Evolutionary conservation across 2,888 invertebrate genomes (phyloP).

Genomic region (Conchocele bisecta): DNA sequence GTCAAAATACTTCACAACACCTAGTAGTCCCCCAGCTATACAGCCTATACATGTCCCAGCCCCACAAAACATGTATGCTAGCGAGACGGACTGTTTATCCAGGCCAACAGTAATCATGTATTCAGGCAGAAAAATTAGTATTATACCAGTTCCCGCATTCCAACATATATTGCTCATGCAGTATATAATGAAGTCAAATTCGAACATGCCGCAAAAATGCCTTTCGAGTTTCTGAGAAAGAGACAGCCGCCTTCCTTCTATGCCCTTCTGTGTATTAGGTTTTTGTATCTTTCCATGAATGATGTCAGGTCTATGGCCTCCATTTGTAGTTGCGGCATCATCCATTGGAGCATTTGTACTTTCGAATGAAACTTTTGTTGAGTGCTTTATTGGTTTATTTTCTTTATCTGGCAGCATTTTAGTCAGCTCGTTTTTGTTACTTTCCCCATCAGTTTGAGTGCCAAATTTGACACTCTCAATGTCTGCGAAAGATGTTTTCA

Average conservation of each 20-base stretch:
- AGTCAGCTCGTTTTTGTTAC: too few relatives aligned
- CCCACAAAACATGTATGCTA: slow-evolving; percentile 60
- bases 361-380: too few relatives aligned
- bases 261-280: too few relatives aligned
- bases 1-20: slow-evolving; percentile 65
- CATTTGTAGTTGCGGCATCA: too few relatives aligned
- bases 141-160: slow-evolving; percentile 69
- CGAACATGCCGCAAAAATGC: slow-evolving; percentile 44
- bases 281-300: too few relatives aligned
- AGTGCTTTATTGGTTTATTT: too few relatives aligned
- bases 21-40: slow-evolving; percentile 69
- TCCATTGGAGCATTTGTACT: too few relatives aligned
- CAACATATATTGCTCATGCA: slow-evolving; percentile 75
- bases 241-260: background rate
- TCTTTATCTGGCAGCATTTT: too few relatives aligned
- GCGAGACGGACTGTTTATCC: slow-evolving; percentile 60
- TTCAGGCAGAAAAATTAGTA: slow-evolving; percentile 69
- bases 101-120: slow-evolving; percentile 63
- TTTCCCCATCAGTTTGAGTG: too few relatives aligned
- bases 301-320: too few relatives aligned
- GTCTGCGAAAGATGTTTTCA: slow-evolving; percentile 4
- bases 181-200: slow-evolving; percentile 68
- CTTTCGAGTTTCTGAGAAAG: slow-evolving; percentile 14
- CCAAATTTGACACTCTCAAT: slow-evolving; percentile 24
- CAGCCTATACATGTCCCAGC: slow-evolving; percentile 70